Conservation (phyloP, 2,888 invertebrate genomes). For the Dione juno region DNA sequence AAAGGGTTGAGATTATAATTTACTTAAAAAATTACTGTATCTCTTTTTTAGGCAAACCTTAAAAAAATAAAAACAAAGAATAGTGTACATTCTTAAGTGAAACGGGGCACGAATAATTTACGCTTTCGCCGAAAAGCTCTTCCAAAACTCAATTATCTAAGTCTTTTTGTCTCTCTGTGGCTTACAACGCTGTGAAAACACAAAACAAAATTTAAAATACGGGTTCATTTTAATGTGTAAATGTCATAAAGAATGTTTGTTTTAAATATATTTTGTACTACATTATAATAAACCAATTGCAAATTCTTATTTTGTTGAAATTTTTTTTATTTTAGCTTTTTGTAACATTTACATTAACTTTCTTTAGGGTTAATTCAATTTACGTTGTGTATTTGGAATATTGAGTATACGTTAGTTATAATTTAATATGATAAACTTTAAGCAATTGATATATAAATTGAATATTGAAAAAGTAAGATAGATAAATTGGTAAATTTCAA, state of each 20-base stretch:
- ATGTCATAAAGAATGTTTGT: slow-evolving; percentile 7
- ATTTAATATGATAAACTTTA: too few species aligned
- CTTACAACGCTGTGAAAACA: slow-evolving; percentile 22
- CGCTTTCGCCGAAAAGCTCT: slow-evolving; percentile 61
- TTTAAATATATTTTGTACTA: slow-evolving; percentile 1
- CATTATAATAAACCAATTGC: neutral
- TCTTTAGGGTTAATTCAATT: too few species aligned
- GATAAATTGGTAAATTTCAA: too few species aligned
- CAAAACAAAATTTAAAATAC: slow-evolving; percentile 26
- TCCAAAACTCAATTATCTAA: slow-evolving; percentile 71
- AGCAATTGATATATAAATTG: too few species aligned
- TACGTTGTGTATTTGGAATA: too few species aligned
- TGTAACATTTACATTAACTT: too few species aligned
- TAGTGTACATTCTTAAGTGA: slow-evolving; percentile 28
- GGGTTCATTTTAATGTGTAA: slow-evolving; percentile 21
- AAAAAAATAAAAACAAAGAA: slow-evolving; percentile 22
- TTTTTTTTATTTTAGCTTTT: neutral
- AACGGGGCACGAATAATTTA: slow-evolving; percentile 55
- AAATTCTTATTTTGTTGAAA: neutral
- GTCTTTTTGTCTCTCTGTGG: slow-evolving; percentile 60
- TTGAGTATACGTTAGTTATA: too few species aligned
- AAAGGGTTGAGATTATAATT: slow-evolving; percentile 1
- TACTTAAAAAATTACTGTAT: neutral
- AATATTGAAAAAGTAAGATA: too few species aligned
- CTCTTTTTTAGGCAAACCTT: slow-evolving; percentile 7